Evolutionary conservation across 2,888 invertebrate genomes (phyloP), one percentile per base, ranked within the genome.

Genomic region (Metallyticus violacea): DNA sequence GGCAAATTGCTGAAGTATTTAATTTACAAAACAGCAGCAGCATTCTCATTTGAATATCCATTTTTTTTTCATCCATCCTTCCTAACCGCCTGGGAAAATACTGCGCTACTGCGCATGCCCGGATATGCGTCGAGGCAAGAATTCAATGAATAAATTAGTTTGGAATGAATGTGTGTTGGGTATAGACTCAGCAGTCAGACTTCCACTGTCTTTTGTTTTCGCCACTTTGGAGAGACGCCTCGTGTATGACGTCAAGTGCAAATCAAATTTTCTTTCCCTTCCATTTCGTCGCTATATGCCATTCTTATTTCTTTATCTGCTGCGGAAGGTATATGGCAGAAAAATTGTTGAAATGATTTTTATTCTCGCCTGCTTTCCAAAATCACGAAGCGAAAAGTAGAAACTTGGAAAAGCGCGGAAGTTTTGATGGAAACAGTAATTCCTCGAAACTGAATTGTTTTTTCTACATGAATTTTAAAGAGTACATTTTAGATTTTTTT

Each of bases 111-210:
- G 40, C 40, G 40, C 40, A 62, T 62, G 40, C 40, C 9, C 40
- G 40, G 40, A 62, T 62, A 62, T 62, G 40, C 40, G 40, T 62
- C 26, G 85, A 7, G 77, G 22, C 26, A 30, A 78, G 76, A 79
- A 85, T 80, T 85, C 85, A 85, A 85, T 85, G 85, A 85, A 85
- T 85, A 85, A 85, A 85, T 85, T 85, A 85, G 85, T 79, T 79
- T 79, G 79, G 27, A 85, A 85, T 85, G 85, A 79, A 85, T 85
- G 62, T 79, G 77, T 26, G 79, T 27, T 79, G 79, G 25, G 15
- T 62, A 62, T 62, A 62, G 40, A 62, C 40, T 62, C 40, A 62
- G 40, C 40, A 62, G 40, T 62, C 40, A 62, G 40, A 62, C 40
- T 62, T 62, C 40, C 4, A 62, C 40, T 62, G 40, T 62, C 40